phyloP scores from a whole-genome alignment of 1,140 invertebrate genomes.

The Notospermus geniculatus region DNA sequence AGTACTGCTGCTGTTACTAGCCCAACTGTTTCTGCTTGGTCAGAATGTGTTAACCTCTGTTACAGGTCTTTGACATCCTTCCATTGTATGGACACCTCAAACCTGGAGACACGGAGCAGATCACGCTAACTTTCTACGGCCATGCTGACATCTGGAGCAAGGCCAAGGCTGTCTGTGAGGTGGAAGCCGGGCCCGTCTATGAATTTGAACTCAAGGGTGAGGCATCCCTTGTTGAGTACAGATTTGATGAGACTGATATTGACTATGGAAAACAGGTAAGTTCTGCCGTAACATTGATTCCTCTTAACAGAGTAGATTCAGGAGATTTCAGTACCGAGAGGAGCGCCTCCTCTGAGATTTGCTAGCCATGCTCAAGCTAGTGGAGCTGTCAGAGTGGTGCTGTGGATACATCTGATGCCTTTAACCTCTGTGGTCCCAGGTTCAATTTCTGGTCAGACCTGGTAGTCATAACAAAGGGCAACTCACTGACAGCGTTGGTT shows the following conservation, averaged over 20 bases:
- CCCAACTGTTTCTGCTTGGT: neutral
- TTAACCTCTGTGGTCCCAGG: too few relatives aligned
- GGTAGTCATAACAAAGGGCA: too few relatives aligned
- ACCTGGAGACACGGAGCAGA: conserved; percentile 54
- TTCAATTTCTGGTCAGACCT: too few relatives aligned
- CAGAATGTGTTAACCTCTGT: conserved; percentile 13
- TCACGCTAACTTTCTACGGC: conserved; percentile 56
- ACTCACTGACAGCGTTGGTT: too few relatives aligned
- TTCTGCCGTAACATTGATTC: too few relatives aligned
- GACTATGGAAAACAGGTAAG: conserved; percentile 53
- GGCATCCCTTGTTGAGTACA: conserved; percentile 51
- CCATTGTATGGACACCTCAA: conserved; percentile 53
- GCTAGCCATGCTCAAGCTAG: too few relatives aligned
- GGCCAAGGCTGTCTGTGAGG: conserved; percentile 53
- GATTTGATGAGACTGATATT: conserved; percentile 50
- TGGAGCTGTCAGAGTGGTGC: too few relatives aligned
- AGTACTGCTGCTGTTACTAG: conserved; percentile 11
- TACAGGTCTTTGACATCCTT: conserved; percentile 55
- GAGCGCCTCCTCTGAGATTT: too few relatives aligned
- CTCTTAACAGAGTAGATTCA: too few relatives aligned
- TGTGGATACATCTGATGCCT: too few relatives aligned
- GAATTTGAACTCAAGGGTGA: conserved; percentile 49
- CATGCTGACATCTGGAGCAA: conserved; percentile 52
- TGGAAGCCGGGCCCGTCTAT: conserved; percentile 54
- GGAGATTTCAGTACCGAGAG: too few relatives aligned